Base-by-base conservation (phyloP, 1,140 invertebrate genomes). In the Zaprionus gabonicus region DNA sequence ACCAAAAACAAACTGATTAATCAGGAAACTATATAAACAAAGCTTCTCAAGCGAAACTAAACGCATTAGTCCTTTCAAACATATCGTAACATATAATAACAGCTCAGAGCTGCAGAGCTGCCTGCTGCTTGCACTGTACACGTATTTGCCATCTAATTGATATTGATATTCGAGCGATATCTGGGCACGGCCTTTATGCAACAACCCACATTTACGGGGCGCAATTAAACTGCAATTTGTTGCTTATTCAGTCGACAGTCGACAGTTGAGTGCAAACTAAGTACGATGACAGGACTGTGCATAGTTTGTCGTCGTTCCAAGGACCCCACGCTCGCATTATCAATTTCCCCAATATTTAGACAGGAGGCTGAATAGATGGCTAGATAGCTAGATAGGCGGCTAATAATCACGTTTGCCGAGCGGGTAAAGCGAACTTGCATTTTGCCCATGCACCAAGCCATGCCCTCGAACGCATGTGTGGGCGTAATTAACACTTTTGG, bases 311-410 rank as follows among this genome's bases (percentile, higher is more conserved):
- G 66, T 53, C 25, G 7, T 53, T 12, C 7, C 78, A 72, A 36
- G 66, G 53, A 41, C 38, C 15, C 38, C 15, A 6, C n/a, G n/a
- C 59, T 65, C 49, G 57, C 69, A 83, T 88, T 81, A 81, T 88
- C 81, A 90, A 81, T 88, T 79, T 88, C 59, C 85, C 41, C 41
- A 87, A 88, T 88, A 88, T 88, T 88, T 90, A 88, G 84, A 90
- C 81, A 84, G 84, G 62, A 80, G 66, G 78, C 84, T 81, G 36
- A 10, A 46, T 17, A 46, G n/a, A 9, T 46, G 7, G n/a, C 2
- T 9, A 46, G 41, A 44, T 6, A 44, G 41, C n/a, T 17, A 46
- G 41, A 17, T 17, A 17, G 41, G n/a, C n/a, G 41, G 41, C 67
- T 90, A 90, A 90, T 88, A 90, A 90, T 81, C 84, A 75, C 80